A percentile compares a stretch with the other conserved stretches of the same genome.
Evolutionary conservation across 2,113 vertebrate genomes (phyloP).

Genomic region (Paracanthobrama guichenoti): DNA sequence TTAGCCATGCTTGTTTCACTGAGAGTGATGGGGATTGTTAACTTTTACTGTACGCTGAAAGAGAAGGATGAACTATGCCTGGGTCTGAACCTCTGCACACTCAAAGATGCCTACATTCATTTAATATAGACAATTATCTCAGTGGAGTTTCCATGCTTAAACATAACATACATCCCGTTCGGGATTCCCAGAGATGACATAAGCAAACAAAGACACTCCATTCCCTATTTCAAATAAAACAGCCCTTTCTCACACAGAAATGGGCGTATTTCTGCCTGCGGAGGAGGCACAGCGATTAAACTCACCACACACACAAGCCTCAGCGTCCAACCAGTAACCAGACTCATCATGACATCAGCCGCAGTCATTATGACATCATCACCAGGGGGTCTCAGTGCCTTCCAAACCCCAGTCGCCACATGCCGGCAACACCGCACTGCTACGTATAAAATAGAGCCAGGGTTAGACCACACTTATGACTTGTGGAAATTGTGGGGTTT

Average conservation of each 20-base stretch:
- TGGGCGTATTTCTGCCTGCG: not conserved
- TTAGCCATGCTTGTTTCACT: not conserved
- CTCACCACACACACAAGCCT: conserved; percentile 25
- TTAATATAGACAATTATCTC: not conserved
- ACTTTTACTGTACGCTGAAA: not conserved
- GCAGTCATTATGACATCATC: conserved; percentile 36
- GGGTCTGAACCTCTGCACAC: not conserved
- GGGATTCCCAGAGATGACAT: conserved; percentile 11
- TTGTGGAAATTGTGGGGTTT: conserved; percentile 14
- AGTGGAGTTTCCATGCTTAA: not conserved
- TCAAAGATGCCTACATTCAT: not conserved
- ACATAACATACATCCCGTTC: not conserved
- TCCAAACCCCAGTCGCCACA: conserved; percentile 23
- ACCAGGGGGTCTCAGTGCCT: conserved; percentile 13
- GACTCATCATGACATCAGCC: conserved; percentile 41
- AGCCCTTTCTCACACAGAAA: not conserved
- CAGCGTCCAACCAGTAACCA: conserved; percentile 25
- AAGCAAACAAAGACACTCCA: not conserved
- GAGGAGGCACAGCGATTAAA: conserved; percentile 13
- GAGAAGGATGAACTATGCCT: conserved; percentile 14
- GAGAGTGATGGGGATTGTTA: not conserved
- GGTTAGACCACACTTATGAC: conserved; percentile 19
- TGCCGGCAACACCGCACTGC: not conserved
- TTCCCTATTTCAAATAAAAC: not conserved
- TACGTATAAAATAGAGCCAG: conserved; percentile 2